Evolutionary conservation across 2,797 vertebrate species (phyloP).

Genomic region (Rhincodon typus): DNA sequence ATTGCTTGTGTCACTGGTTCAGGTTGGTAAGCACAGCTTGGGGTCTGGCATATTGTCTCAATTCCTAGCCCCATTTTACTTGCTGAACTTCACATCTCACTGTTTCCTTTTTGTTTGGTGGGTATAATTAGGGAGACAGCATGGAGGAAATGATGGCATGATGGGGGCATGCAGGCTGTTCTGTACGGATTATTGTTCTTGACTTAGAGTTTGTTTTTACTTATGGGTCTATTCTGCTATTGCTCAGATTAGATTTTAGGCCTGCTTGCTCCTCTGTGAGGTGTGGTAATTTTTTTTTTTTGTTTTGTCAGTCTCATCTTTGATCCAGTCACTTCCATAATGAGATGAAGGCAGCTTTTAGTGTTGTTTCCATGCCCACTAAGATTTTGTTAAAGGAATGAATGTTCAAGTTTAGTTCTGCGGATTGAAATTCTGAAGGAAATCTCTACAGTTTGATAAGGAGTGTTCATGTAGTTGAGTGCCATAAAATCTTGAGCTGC

Average conservation of each 20-base stretch:
- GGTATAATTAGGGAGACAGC: not conserved
- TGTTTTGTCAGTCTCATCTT: too few relatives aligned
- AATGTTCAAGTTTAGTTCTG: not conserved
- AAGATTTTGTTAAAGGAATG: not conserved
- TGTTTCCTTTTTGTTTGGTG: not conserved
- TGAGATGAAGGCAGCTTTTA: not conserved
- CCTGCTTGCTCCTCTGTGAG: too few relatives aligned
- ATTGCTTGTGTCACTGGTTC: too few relatives aligned
- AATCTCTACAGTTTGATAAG: not conserved
- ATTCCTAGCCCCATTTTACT: not conserved
- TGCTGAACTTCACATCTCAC: not conserved
- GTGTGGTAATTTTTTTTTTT: too few relatives aligned
- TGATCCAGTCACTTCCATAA: too few relatives aligned
- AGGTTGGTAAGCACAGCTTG: not conserved
- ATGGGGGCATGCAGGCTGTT: not conserved
- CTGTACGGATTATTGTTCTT: not conserved
- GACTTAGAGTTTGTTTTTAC: not conserved
- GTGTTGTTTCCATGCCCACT: not conserved
- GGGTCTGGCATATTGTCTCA: not conserved
- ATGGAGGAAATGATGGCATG: not conserved
- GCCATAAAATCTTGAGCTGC: not conserved
- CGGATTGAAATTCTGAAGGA: not conserved
- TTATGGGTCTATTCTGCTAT: not conserved
- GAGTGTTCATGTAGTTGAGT: not conserved
- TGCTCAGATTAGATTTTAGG: not conserved